A percentile compares a stretch with the other conserved stretches of the same genome.
phyloP scores from a whole-genome alignment of 2,888 invertebrate species.

The Geophilus truncorum region DNA sequence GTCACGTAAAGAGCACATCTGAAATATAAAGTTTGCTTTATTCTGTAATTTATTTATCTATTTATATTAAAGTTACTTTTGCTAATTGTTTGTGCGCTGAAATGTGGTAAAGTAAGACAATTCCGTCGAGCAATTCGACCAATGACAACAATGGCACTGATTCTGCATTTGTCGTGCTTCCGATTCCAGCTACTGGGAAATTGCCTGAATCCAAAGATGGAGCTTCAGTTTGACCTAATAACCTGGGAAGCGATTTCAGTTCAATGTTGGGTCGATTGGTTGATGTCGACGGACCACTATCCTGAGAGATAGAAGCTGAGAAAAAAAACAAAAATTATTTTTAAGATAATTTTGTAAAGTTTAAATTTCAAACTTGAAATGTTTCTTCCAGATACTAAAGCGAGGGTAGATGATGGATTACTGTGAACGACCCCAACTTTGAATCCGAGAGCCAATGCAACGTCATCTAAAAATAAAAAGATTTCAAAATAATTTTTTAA shows the following conservation, averaged over 20 bases:
- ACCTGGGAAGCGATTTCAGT: background rate
- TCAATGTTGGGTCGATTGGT: background rate
- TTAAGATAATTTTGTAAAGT: too few relatives aligned
- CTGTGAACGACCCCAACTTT: background rate
- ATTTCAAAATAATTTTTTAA: too few relatives aligned
- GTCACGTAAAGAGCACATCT: conserved; percentile 57
- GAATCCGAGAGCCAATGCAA: background rate
- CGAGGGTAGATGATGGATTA: background rate
- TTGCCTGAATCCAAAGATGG: background rate
- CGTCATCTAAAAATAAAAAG: background rate
- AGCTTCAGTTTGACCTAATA: background rate
- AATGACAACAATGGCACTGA: conserved; percentile 43
- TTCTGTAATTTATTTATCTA: too few relatives aligned
- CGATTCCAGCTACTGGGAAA: background rate
- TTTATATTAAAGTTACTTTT: too few relatives aligned
- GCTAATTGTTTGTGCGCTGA: conserved; percentile 60
- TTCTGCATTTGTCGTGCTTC: background rate
- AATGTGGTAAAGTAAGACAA: conserved; percentile 62
- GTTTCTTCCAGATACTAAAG: background rate
- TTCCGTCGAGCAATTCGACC: conserved; percentile 61
- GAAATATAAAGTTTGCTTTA: too few relatives aligned
- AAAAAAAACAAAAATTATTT: too few relatives aligned
- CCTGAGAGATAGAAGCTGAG: background rate
- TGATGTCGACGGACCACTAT: background rate
- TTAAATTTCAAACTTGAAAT: background rate